These are phyloP conservation scores for Eupristina koningsbergeri DNA, from an alignment of 1,140 invertebrate genomes.

Conservation along the genomic window DNA sequence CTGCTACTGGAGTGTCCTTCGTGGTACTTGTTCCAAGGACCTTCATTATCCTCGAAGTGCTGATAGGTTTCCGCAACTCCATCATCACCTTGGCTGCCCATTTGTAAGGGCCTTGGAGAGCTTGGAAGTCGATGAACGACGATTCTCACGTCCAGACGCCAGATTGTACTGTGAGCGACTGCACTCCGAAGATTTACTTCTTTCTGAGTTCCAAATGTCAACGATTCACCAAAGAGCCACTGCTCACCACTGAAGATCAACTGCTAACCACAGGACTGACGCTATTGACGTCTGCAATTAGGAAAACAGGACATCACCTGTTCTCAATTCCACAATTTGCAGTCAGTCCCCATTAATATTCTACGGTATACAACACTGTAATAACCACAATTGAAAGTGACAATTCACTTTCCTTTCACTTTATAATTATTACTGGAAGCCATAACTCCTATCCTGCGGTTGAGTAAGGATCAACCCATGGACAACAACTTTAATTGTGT, in stretches of 20 bases:
- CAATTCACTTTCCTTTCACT: neutral
- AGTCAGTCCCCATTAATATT: neutral
- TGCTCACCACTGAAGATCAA: neutral
- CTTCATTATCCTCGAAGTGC: constrained; percentile 6
- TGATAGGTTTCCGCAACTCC: constrained; percentile 14
- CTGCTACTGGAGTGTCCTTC: neutral
- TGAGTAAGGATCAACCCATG: neutral
- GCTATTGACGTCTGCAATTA: neutral
- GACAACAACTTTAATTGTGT: neutral
- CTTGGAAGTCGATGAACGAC: neutral
- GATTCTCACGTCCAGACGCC: neutral
- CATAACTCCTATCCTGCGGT: neutral
- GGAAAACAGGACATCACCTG: neutral
- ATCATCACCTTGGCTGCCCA: constrained; percentile 16
- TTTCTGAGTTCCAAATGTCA: neutral
- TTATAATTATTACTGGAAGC: neutral
- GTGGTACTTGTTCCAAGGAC: constrained; percentile 16
- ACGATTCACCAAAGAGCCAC: too few species aligned
- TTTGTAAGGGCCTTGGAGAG: constrained; percentile 1
- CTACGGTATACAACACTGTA: too few species aligned
- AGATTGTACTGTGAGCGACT: neutral
- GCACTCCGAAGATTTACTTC: neutral
- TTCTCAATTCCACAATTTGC: neutral
- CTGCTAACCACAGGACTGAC: neutral
- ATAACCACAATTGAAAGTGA: neutral